Base-by-base conservation (phyloP, 2,797 vertebrate genomes). In the Scomberomorus guttatus region DNA sequence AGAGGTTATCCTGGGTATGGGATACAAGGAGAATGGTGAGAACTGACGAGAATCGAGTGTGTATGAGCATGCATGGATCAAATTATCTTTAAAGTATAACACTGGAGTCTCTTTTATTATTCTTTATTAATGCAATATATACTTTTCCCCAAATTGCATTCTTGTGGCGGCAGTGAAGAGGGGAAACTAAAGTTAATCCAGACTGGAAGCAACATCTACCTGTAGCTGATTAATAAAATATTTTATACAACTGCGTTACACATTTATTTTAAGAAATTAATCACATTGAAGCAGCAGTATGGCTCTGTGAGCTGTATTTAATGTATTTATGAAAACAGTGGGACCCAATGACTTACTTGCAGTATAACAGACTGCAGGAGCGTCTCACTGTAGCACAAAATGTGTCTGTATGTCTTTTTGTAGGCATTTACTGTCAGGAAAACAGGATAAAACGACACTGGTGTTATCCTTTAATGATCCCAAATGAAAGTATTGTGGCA, bases 21-120 rank as follows among this genome's bases (percentile, higher is more conserved):
- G 98, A 87, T 99, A 99, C 96, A 99, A 99, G 92, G 98, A 99
- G 90, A 99, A 99, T 11, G 98, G 98, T 99, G 96, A 95, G 97
- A 80, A 24, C 24, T 11, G 3, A 27, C 2, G 2, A 59, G 10
- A 2, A 34, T 0, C 9, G 2, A 6, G 2, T 22, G 3, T 17
- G 22, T 56, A 34, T 60, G 24, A 15, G 13, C 12, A 57, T 12
- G 15, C 14, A 57, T 7, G 27, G 17, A 54, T 71, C 24, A 48
- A 13, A 77, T 15, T 17, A 46, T 8, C 13, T 78, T 24, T 22
- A 14, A 68, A 6, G 25, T 13, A 60, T 17, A 15, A 51, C 42
- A 17, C 12, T 32, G 2, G 1, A 58, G 48, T 51, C 9, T n/a
- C 46, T 6, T 60, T 7, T 34, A 17, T n/a, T 20, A 13, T 54